These are phyloP conservation scores for Sebastes minor DNA, from an alignment of 2,797 vertebrate genomes.

Conservation along the genomic window DNA sequence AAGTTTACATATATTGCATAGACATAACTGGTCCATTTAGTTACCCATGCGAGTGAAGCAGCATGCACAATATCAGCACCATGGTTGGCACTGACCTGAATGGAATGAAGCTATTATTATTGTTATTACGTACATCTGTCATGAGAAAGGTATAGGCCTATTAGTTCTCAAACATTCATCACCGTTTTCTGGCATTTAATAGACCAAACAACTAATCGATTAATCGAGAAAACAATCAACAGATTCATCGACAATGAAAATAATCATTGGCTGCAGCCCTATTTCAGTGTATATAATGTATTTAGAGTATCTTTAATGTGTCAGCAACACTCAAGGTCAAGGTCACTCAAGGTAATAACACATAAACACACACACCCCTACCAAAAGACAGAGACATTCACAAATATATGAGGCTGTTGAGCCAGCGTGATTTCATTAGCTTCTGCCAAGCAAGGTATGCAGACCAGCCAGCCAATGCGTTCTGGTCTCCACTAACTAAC, in stretches of 20 bases:
- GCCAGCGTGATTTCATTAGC: slow-evolving; percentile 47
- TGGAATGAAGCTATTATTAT: not conserved
- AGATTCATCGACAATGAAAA: no score
- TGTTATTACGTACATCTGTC: not conserved
- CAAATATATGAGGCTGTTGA: slow-evolving; percentile 4
- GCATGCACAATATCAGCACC: not conserved
- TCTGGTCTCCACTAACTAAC: slow-evolving; percentile 11
- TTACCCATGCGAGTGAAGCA: not conserved
- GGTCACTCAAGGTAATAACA: slow-evolving; percentile 2
- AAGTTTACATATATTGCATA: not conserved
- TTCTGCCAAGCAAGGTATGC: slow-evolving; percentile 23
- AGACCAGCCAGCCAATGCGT: not conserved
- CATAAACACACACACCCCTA: not conserved
- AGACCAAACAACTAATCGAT: no score
- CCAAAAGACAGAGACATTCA: not conserved
- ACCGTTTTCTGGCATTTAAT: no score
- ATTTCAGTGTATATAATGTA: not conserved
- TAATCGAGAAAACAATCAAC: no score
- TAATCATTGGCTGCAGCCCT: no score
- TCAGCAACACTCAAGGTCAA: not conserved
- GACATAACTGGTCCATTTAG: not conserved
- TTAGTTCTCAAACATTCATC: no score
- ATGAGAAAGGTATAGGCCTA: not conserved
- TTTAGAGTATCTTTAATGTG: not conserved
- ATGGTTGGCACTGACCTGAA: not conserved